A percentile compares a stretch with the other conserved stretches of the same genome.
phyloP scores from a whole-genome alignment of 2,888 invertebrate genomes.

The Brenthis daphne region DNA sequence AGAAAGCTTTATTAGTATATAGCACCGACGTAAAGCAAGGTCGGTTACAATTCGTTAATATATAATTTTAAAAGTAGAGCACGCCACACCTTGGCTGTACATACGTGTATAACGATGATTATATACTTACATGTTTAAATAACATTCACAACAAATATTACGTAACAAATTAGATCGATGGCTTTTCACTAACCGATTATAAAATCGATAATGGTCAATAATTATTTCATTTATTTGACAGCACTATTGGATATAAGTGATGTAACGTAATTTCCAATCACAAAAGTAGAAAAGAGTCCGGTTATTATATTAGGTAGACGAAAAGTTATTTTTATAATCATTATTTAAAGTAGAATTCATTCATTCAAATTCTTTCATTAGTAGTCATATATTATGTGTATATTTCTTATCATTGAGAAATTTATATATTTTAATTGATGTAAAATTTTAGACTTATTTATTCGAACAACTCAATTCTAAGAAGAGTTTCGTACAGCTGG shows the following conservation, averaged over 20 bases:
- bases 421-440: too few relatives aligned
- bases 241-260: slow-evolving; percentile 21
- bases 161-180: slow-evolving; percentile 15
- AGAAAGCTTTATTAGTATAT: too few relatives aligned
- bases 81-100: slow-evolving; percentile 7
- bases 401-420: too few relatives aligned
- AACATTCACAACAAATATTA: slow-evolving; percentile 9
- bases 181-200: slow-evolving; percentile 21
- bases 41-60: slow-evolving; percentile 4
- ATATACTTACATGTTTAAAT: background rate
- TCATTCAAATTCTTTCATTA: too few relatives aligned
- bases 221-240: slow-evolving; percentile 19
- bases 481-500: too few relatives aligned
- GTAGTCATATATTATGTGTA: too few relatives aligned
- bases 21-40: too few relatives aligned
- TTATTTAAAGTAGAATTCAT: too few relatives aligned
- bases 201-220: slow-evolving; percentile 18
- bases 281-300: background rate
- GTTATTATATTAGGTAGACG: background rate
- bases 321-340: too few relatives aligned
- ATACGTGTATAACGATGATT: background rate
- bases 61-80: slow-evolving; percentile 4
- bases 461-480: too few relatives aligned
- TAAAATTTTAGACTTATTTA: too few relatives aligned
- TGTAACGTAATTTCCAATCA: slow-evolving; percentile 6